Base-by-base conservation (phyloP, 2,888 invertebrate species). In the Parascotia fuliginaria region DNA sequence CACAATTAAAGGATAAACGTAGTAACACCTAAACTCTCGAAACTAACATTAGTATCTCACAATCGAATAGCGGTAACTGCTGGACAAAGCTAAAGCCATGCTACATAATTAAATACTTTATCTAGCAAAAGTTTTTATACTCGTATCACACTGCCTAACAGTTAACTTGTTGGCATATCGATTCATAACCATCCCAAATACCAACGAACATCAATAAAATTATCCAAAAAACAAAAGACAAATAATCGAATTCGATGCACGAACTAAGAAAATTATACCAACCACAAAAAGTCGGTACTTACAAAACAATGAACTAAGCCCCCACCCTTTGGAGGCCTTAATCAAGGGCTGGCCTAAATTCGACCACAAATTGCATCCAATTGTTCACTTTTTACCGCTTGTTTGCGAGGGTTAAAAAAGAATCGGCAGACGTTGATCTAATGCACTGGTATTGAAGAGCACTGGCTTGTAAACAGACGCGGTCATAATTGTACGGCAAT, bases 281-380 rank as follows among this genome's bases (percentile, higher is more conserved):
- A 73, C 73, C 84, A 66, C 77, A 83, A 83, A 87, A 83, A 84
- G 76, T 38, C 73, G 76, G 79, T 79, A 85, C n/a, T n/a, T n/a
- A n/a, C 82, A 85, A 89, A 87, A 89, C 88, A 88, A 88, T 85
- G 78, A 81, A 79, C 79, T 58, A 47, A 63, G 37, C 24, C 78
- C 80, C 77, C 76, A 70, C 82, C 80, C 83, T 80, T 80, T 77
- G 15, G 24, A 15, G 76, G 76, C 75, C 79, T 81, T 86, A 87
- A 92, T 90, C 88, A 89, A 85, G 83, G 77, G 77, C 70, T 86
- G 88, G 84, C 88, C 89, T 70, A 85, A 87, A 87, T 89, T 90
- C 84, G 81, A 83, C 90, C 90, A 84, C 91, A 92, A 91, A 92
- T 92, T 91, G 91, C 89, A 87, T 84, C 83, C 89, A 90, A 91